phyloP scores from a whole-genome alignment of 2,797 vertebrate genomes.

The Apogon talboti region DNA sequence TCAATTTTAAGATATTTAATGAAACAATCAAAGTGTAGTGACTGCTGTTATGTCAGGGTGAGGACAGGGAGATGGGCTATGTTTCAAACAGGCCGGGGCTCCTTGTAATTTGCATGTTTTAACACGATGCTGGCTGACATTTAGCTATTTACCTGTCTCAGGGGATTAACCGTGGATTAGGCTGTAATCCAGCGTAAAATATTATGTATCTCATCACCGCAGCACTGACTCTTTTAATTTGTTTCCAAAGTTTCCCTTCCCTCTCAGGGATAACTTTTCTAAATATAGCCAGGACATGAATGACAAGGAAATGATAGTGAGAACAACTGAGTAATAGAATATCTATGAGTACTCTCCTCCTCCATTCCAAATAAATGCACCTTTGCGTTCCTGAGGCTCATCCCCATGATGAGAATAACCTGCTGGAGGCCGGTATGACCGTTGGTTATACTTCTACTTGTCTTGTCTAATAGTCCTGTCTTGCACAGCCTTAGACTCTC shows the following conservation, averaged over 20 bases:
- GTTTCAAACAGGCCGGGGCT: constrained; percentile 51
- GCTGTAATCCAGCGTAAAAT: constrained; percentile 73
- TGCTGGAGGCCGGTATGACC: background rate
- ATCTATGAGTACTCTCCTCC: background rate
- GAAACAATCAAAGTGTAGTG: constrained; percentile 45
- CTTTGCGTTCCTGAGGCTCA: constrained; percentile 9
- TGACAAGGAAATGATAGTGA: constrained; percentile 26
- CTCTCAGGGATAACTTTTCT: constrained; percentile 43
- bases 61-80: constrained; percentile 37
- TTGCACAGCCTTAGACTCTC: constrained; percentile 12
- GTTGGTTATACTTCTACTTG: constrained; percentile 13
- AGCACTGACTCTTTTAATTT: constrained; percentile 67
- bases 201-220: constrained; percentile 66
- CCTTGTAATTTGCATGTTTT: constrained; percentile 75
- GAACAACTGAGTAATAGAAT: constrained; percentile 23
- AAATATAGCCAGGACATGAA: constrained; percentile 20
- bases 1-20: constrained; percentile 39
- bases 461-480: constrained; percentile 15
- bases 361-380: background rate
- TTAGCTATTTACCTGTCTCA: constrained; percentile 72
- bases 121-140: constrained; percentile 70
- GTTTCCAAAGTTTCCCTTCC: constrained; percentile 67
- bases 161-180: constrained; percentile 70
- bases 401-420: constrained; percentile 16
- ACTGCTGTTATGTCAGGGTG: constrained; percentile 21